phyloP scores from a whole-genome alignment of 1,140 invertebrate genomes.

The Ptiloglossa arizonensis region DNA sequence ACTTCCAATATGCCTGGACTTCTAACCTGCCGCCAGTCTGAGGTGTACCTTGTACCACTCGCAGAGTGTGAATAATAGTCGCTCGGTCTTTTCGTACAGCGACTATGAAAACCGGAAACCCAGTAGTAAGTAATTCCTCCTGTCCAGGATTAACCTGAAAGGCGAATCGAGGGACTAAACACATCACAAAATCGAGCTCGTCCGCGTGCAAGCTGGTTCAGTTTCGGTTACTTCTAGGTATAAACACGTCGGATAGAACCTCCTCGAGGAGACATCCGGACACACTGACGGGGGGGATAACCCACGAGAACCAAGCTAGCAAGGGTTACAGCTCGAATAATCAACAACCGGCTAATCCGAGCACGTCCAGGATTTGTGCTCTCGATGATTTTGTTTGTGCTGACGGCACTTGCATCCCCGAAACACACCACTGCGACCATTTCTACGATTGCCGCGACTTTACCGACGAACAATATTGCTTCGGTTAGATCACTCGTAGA shows the following conservation, averaged over 20 bases:
- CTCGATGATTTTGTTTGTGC: slow-evolving; percentile 85
- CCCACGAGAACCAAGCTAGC: slow-evolving; percentile 68
- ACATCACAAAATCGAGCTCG: not conserved
- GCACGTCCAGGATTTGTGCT: slow-evolving; percentile 77
- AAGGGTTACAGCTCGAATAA: slow-evolving; percentile 69
- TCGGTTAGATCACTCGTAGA: slow-evolving; percentile 82
- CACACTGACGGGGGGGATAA: slow-evolving; percentile 68
- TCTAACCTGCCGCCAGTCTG: not conserved
- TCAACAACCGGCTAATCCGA: slow-evolving; percentile 72
- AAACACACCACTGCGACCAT: slow-evolving; percentile 90
- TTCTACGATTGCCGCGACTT: slow-evolving; percentile 94
- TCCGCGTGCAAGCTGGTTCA: slow-evolving; percentile 70
- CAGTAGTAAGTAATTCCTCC: slow-evolving; percentile 23
- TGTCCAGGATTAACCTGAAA: not conserved
- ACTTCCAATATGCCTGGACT: too few relatives aligned
- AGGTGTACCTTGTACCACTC: not conserved
- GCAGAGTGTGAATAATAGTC: not conserved
- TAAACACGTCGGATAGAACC: slow-evolving; percentile 76
- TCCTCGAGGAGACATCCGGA: slow-evolving; percentile 71
- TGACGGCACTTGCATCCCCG: slow-evolving; percentile 86
- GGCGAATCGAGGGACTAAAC: not conserved
- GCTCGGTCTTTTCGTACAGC: not conserved
- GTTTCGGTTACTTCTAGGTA: slow-evolving; percentile 81
- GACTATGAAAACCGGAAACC: not conserved
- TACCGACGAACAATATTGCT: slow-evolving; percentile 95